Conservation (phyloP, 2,113 vertebrate genomes). For the Tretioscincus oriximinensis region DNA sequence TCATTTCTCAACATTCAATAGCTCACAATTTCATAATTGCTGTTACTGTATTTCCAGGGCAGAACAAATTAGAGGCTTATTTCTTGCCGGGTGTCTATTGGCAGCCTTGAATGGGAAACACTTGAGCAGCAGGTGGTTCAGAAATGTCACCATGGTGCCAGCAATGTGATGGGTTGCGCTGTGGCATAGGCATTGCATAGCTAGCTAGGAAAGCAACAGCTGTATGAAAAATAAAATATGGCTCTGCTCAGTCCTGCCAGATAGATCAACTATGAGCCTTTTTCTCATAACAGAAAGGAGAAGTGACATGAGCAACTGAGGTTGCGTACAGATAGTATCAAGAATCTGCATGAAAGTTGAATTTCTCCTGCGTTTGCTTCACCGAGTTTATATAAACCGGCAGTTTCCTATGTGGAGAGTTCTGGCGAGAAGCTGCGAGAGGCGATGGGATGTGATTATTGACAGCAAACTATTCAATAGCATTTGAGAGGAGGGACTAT, state of each 20-base stretch:
- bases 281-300: neutral
- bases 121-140: neutral
- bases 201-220: neutral
- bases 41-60: conserved; percentile 4
- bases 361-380: too few relatives aligned
- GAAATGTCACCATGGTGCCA: neutral
- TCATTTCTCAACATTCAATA: neutral
- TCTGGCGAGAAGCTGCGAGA: too few relatives aligned
- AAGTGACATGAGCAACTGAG: too few relatives aligned
- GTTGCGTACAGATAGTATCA: too few relatives aligned
- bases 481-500: too few relatives aligned
- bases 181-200: conserved; percentile 3
- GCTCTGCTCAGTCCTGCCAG: neutral
- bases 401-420: too few relatives aligned
- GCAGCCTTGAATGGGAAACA: conserved; percentile 36
- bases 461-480: too few relatives aligned
- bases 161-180: neutral
- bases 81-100: conserved; percentile 12
- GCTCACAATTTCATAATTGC: neutral
- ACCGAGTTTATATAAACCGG: too few relatives aligned
- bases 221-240: rapidly evolving
- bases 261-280: neutral
- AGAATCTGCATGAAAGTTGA: too few relatives aligned
- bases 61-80: neutral
- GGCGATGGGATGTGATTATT: too few relatives aligned